Percentiles rank a stretch among this genome's conserved stretches.
These are phyloP conservation scores for Phrynosoma platyrhinos DNA, from an alignment of 2,113 vertebrate genomes.

Conservation along the genomic window DNA sequence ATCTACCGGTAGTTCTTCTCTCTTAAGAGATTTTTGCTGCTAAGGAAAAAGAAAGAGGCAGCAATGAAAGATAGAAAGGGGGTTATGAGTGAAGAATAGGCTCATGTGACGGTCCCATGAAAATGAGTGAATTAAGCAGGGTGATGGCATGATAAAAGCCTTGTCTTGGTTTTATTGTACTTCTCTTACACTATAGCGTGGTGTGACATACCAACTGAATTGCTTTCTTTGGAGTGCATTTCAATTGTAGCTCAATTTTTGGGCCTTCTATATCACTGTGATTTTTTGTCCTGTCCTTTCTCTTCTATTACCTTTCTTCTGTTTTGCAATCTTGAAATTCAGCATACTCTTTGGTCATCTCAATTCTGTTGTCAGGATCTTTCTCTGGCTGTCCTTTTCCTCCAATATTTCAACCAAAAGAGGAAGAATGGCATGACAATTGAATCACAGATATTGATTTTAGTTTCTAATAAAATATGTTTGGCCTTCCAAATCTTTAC, in stretches of 20 bases:
- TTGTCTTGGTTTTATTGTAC: background rate
- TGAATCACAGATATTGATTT: constrained; percentile 36
- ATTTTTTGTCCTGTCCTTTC: constrained; percentile 8
- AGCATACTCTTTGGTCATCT: background rate
- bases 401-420: constrained; percentile 21
- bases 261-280: constrained; percentile 10
- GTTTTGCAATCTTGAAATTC: constrained; percentile 2
- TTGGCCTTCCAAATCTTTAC: constrained; percentile 20
- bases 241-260: background rate
- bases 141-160: background rate
- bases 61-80: background rate
- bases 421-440: constrained; percentile 25
- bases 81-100: background rate
- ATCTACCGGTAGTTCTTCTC: background rate
- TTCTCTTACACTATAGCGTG: background rate
- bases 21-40: background rate
- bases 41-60: background rate
- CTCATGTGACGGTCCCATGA: background rate
- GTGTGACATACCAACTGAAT: constrained; percentile 14
- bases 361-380: constrained; percentile 14
- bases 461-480: constrained; percentile 29
- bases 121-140: background rate
- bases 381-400: constrained; percentile 3
- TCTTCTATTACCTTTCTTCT: background rate
- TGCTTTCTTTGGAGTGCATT: background rate